A percentile compares a stretch with the other conserved stretches of the same genome.
Evolutionary conservation across 1,140 invertebrate species (phyloP).

Genomic region (Wasmannia auropunctata): DNA sequence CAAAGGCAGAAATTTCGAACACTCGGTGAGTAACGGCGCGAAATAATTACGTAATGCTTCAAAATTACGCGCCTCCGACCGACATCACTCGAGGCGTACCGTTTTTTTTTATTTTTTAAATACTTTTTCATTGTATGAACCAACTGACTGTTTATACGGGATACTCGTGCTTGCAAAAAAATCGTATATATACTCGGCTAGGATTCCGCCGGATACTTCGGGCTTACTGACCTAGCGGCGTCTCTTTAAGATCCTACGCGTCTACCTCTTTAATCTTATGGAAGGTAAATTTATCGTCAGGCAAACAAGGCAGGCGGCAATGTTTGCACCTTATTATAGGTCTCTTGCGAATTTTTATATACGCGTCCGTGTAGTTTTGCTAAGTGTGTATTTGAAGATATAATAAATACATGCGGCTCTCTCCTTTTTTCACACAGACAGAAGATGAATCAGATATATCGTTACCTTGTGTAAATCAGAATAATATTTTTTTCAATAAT

Average conservation of each 20-base stretch:
- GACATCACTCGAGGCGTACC: too few species aligned
- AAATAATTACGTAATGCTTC: conserved; percentile 30
- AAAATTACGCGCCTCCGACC: not conserved
- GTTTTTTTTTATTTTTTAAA: too few species aligned
- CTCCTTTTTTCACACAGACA: too few species aligned
- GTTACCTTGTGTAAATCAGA: conserved; percentile 1
- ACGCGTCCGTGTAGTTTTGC: conserved; percentile 39
- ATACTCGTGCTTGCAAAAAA: not conserved
- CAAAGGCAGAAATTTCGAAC: conserved; percentile 54
- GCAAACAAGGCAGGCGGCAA: conserved; percentile 36
- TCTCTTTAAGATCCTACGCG: conserved; percentile 40
- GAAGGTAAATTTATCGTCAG: conserved; percentile 50
- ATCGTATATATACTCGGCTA: not conserved
- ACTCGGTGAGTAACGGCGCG: not conserved
- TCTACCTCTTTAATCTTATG: conserved; percentile 50
- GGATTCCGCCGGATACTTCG: not conserved
- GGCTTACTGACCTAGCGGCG: conserved; percentile 19
- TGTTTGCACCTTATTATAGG: conserved; percentile 59
- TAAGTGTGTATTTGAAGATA: not conserved
- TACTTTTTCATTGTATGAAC: too few species aligned
- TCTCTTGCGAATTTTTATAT: conserved; percentile 50
- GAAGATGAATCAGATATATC: not conserved
- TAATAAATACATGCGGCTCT: conserved; percentile 16
- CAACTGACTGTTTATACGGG: not conserved
- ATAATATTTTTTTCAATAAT: not conserved